Percentiles rank a stretch among this genome's conserved stretches.
Evolutionary conservation across 2,888 invertebrate genomes (phyloP).

Genomic region (Anagyrus pseudococci): DNA sequence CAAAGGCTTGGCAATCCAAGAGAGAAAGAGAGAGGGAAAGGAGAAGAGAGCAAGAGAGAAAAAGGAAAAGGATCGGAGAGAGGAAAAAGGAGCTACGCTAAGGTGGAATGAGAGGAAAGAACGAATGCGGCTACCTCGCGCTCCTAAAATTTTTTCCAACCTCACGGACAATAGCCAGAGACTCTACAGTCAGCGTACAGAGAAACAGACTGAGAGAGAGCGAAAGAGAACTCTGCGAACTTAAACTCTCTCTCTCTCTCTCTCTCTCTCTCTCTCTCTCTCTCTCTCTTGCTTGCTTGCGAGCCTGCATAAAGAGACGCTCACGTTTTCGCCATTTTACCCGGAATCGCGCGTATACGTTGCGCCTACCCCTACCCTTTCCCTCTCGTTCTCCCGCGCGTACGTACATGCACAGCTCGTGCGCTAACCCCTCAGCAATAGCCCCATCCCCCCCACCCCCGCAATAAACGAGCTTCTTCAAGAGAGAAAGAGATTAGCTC

Average conservation of each 20-base stretch:
- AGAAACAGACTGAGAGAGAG: too few species aligned
- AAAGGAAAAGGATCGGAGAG: neutral
- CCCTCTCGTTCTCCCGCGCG: neutral
- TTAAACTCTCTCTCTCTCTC: too few species aligned
- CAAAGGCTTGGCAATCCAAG: too few species aligned
- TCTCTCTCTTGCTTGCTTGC: too few species aligned
- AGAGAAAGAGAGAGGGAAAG: neutral
- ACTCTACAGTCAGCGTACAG: neutral
- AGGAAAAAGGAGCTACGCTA: neutral
- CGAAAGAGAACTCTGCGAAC: too few species aligned
- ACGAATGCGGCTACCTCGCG: too few species aligned
- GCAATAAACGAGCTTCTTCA: slow-evolving; percentile 24
- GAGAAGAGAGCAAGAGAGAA: slow-evolving; percentile 2
- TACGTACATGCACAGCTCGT: too few species aligned
- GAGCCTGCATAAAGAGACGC: slow-evolving; percentile 31
- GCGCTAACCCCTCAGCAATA: neutral
- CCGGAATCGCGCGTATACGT: slow-evolving; percentile 29
- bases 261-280: too few species aligned
- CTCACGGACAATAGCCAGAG: slow-evolving; percentile 19
- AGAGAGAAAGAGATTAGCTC: slow-evolving; percentile 26
- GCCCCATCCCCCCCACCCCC: neutral
- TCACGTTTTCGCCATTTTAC: slow-evolving; percentile 36
- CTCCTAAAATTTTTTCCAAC: slow-evolving; percentile 24
- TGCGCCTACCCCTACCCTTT: neutral
- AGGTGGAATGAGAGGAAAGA: too few species aligned